These are phyloP conservation scores for Campaea margaritaria DNA, from an alignment of 2,888 invertebrate species.

Conservation along the genomic window DNA sequence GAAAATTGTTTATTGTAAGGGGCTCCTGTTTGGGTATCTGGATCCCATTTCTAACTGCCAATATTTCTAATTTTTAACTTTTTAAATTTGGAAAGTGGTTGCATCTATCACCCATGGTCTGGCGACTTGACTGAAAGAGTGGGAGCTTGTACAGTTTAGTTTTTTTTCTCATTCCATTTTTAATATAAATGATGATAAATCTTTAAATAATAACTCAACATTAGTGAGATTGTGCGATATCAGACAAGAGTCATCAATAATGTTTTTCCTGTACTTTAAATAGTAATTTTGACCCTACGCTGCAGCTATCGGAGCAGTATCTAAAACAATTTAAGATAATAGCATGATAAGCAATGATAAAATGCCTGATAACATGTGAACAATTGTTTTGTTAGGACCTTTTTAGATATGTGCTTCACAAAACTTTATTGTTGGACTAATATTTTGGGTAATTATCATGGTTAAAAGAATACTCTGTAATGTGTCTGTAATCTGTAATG, in stretches of 20 bases:
- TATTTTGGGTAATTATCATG: neutral
- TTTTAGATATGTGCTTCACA: neutral
- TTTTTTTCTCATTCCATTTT: too few relatives aligned
- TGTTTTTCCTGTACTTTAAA: neutral
- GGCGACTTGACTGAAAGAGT: too few relatives aligned
- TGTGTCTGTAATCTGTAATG: neutral
- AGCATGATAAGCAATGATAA: conserved; percentile 20
- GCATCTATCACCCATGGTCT: too few relatives aligned
- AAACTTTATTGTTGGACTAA: neutral
- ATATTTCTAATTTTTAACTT: too few relatives aligned
- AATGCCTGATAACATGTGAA: conserved; percentile 12
- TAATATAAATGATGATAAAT: too few relatives aligned
- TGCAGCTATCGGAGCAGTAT: conserved; percentile 8
- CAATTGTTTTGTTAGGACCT: conserved; percentile 4
- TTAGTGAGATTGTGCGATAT: neutral
- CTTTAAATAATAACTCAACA: too few relatives aligned
- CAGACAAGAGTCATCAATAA: neutral
- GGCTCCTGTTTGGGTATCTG: too few relatives aligned
- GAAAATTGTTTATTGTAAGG: too few relatives aligned
- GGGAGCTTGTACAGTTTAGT: too few relatives aligned
- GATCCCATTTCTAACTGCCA: too few relatives aligned
- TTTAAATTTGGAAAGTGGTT: too few relatives aligned
- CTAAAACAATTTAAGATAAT: conserved; percentile 16
- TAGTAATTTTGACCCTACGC: conserved; percentile 8
- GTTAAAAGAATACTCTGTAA: neutral